These are phyloP conservation scores for Corythaeola cristata DNA, from an alignment of 2,113 vertebrate species.

Conservation along the genomic window DNA sequence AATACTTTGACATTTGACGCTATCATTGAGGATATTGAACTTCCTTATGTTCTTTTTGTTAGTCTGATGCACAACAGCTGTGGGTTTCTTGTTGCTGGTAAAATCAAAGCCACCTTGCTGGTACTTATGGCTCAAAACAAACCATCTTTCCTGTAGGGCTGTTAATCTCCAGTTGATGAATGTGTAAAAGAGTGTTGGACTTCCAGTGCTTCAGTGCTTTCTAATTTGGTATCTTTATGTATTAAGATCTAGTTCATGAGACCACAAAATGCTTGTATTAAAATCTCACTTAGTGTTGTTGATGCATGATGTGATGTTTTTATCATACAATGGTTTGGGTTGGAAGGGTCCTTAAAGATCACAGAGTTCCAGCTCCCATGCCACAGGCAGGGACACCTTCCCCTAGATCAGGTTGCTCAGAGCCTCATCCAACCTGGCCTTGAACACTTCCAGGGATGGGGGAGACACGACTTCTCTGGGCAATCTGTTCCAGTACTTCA, in stretches of 20 bases:
- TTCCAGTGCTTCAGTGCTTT: background rate
- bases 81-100: background rate
- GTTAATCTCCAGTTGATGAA: background rate
- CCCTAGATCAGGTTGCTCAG: too few relatives aligned
- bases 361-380: too few relatives aligned
- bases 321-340: too few relatives aligned
- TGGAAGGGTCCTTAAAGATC: too few relatives aligned
- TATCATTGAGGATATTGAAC: background rate
- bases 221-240: background rate
- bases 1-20: background rate
- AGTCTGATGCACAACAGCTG: background rate
- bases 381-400: too few relatives aligned
- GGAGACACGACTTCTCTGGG: too few relatives aligned
- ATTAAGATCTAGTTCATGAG: background rate
- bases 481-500: too few relatives aligned
- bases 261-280: background rate
- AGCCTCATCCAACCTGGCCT: too few relatives aligned
- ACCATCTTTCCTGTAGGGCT: background rate
- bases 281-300: background rate
- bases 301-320: background rate
- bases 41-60: background rate
- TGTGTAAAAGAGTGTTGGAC: background rate
- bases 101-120: background rate
- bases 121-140: background rate
- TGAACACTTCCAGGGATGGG: too few relatives aligned